phyloP scores from a whole-genome alignment of 2,888 invertebrate genomes.

The Caenorhabditis angaria region DNA sequence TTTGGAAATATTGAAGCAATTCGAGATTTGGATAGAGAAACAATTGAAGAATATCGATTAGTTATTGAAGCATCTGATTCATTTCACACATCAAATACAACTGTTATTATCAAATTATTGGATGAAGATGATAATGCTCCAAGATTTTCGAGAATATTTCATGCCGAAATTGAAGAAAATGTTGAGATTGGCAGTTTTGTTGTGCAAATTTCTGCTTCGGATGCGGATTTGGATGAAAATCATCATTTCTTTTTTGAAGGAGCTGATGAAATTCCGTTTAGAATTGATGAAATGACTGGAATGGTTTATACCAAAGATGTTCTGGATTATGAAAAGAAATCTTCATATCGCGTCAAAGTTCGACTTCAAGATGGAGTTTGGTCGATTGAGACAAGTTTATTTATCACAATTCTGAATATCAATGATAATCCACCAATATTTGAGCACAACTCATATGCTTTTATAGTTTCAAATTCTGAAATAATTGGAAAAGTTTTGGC shows the following conservation, averaged over 20 bases:
- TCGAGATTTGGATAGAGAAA: slow-evolving; percentile 51
- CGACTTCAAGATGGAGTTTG: slow-evolving; percentile 54
- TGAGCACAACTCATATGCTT: slow-evolving; percentile 43
- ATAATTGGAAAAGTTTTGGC: neutral
- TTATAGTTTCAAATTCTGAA: neutral
- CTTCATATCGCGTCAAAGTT: slow-evolving; percentile 53
- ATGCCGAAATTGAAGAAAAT: slow-evolving; percentile 53
- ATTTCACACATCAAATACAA: slow-evolving; percentile 18
- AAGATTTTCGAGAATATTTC: slow-evolving; percentile 77
- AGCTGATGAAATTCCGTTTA: slow-evolving; percentile 18
- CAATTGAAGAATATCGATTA: slow-evolving; percentile 78
- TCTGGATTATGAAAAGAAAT: slow-evolving; percentile 46
- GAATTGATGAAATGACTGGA: slow-evolving; percentile 34
- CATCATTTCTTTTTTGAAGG: slow-evolving; percentile 44
- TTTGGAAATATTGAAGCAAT: slow-evolving; percentile 32
- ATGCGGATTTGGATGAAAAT: slow-evolving; percentile 41
- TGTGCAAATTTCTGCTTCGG: slow-evolving; percentile 45
- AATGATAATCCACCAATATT: slow-evolving; percentile 95
- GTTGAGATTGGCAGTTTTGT: slow-evolving; percentile 30
- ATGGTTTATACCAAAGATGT: slow-evolving; percentile 23
- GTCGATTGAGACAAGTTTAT: slow-evolving; percentile 78
- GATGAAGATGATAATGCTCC: slow-evolving; percentile 96
- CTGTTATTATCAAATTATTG: slow-evolving; percentile 75
- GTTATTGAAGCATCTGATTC: slow-evolving; percentile 90
- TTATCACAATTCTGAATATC: slow-evolving; percentile 85